A percentile compares a stretch with the other conserved stretches of the same genome.
These are phyloP conservation scores for Cynopterus brachyotis DNA, from an alignment of 2,113 vertebrate genomes.

Conservation along the genomic window DNA sequence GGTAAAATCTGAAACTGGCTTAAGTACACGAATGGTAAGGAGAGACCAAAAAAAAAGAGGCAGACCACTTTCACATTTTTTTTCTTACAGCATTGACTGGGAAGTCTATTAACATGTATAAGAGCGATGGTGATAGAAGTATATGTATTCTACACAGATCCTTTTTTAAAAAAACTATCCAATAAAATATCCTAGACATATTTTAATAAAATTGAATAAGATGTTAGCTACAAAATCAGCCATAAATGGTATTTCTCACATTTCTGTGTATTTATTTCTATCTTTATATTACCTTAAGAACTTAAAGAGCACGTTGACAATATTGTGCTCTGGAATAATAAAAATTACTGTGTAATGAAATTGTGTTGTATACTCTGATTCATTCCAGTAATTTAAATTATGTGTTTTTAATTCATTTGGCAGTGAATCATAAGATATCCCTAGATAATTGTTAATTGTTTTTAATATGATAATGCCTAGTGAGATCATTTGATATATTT, in stretches of 20 bases:
- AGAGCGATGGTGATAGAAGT: neutral
- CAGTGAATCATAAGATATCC: neutral
- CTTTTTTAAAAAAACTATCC: neutral
- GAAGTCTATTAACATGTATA: neutral
- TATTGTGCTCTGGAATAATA: neutral
- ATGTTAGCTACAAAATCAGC: neutral
- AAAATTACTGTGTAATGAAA: neutral
- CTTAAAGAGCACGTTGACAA: neutral
- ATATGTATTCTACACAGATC: neutral
- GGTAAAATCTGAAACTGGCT: neutral
- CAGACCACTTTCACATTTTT: too few species aligned
- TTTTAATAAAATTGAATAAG: neutral
- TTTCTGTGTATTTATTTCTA: neutral
- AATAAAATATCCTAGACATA: neutral
- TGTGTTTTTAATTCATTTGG: neutral
- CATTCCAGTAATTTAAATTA: neutral
- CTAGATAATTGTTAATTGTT: neutral
- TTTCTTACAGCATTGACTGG: neutral
- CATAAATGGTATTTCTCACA: neutral
- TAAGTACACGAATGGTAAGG: neutral
- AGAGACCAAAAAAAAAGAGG: neutral
- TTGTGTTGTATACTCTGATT: neutral
- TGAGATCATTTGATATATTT: neutral
- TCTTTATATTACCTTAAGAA: neutral
- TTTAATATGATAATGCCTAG: neutral